These are phyloP conservation scores for Dynastes hyllus DNA, from an alignment of 2,888 invertebrate genomes.

Conservation along the genomic window DNA sequence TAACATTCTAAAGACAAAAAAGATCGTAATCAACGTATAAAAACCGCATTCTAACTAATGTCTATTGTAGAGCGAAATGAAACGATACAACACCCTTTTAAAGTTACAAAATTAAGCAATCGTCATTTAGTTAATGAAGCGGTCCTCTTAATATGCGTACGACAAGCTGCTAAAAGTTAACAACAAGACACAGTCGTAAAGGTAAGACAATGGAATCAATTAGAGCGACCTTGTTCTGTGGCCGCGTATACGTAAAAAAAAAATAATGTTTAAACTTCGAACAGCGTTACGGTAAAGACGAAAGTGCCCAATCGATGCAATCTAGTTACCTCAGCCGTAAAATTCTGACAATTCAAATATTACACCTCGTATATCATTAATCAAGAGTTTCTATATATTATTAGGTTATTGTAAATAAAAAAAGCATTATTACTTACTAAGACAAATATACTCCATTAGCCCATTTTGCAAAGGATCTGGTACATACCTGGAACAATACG, in stretches of 20 bases:
- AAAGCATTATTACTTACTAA: slow-evolving; percentile 45
- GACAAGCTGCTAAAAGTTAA: not conserved
- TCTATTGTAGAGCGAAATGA: not conserved
- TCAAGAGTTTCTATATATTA: slow-evolving; percentile 19
- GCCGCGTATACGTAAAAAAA: too few relatives aligned
- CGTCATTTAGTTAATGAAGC: not conserved
- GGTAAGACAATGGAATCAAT: slow-evolving; percentile 3
- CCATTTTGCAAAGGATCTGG: slow-evolving; percentile 2
- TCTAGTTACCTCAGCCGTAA: slow-evolving; percentile 31
- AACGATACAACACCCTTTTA: slow-evolving; percentile 2
- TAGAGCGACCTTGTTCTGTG: slow-evolving; percentile 1
- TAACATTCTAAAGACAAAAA: too few relatives aligned
- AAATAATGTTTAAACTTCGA: too few relatives aligned
- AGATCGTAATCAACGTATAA: not conserved
- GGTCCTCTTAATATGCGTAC: slow-evolving; percentile 1
- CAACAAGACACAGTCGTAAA: too few relatives aligned
- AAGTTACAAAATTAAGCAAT: not conserved
- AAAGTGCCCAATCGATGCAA: not conserved
- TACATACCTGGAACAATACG: slow-evolving; percentile 45
- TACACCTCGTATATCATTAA: slow-evolving; percentile 25
- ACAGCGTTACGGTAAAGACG: too few relatives aligned
- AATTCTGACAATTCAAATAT: slow-evolving; percentile 40
- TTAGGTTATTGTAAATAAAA: slow-evolving; percentile 35
- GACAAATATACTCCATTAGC: slow-evolving; percentile 23
- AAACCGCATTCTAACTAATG: not conserved